phyloP scores from a whole-genome alignment of 2,888 invertebrate genomes.

The Drosophila monieri region DNA sequence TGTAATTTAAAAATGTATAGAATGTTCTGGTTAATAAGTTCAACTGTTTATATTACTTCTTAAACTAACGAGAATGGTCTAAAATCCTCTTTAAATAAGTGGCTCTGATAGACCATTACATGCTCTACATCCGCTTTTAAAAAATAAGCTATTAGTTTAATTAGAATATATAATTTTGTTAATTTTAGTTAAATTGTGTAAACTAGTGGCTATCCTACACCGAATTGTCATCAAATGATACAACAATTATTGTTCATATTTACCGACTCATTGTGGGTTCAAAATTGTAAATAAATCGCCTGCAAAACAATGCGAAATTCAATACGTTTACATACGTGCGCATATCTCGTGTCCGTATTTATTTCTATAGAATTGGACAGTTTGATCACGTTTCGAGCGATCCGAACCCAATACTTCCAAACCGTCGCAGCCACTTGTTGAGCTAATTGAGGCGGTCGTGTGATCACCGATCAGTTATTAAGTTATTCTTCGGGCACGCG shows the following conservation, averaged over 20 bases:
- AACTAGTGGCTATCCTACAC: neutral
- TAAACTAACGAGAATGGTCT: too few species aligned
- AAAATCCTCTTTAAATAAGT: too few species aligned
- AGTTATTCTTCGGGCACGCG: constrained; percentile 55
- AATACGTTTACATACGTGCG: constrained; percentile 29
- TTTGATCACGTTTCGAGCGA: constrained; percentile 56
- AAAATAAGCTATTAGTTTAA: neutral
- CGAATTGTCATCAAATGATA: neutral
- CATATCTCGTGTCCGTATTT: constrained; percentile 25
- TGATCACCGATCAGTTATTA: constrained; percentile 40
- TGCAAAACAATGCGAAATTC: constrained; percentile 20
- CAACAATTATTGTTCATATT: neutral
- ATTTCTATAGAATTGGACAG: constrained; percentile 36
- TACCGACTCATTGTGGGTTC: neutral
- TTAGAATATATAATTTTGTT: neutral
- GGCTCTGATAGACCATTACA: neutral
- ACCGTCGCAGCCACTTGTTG: constrained; percentile 31
- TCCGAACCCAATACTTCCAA: constrained; percentile 14
- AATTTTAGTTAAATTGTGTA: neutral
- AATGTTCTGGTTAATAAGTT: neutral
- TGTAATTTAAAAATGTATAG: neutral
- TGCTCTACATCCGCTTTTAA: neutral
- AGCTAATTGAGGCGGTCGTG: constrained; percentile 58
- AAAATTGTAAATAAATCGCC: constrained; percentile 22
- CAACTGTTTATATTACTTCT: too few species aligned